Evolutionary conservation across 2,113 vertebrate genomes (phyloP).

Genomic region (Hemiscyllium ocellatum): DNA sequence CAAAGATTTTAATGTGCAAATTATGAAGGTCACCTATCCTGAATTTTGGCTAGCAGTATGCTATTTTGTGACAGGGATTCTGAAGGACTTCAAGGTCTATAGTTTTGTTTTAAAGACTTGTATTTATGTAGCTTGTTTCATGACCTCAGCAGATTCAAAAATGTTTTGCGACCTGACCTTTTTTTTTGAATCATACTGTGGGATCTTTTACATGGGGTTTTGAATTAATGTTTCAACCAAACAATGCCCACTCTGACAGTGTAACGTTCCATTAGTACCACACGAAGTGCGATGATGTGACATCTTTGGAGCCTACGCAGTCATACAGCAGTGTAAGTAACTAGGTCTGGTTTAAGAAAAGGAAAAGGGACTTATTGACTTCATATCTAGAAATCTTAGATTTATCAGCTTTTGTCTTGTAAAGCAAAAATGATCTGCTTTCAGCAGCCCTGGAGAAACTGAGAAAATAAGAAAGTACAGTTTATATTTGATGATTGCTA

Average conservation of each 20-base stretch:
- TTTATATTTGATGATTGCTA: neutral
- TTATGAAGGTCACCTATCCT: neutral
- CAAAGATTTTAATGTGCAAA: neutral
- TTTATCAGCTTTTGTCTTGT: neutral
- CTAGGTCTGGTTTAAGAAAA: neutral
- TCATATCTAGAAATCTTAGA: neutral
- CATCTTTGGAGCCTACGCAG: neutral
- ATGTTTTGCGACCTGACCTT: neutral
- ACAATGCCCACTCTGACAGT: neutral
- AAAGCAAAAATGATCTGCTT: neutral
- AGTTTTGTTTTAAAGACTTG: neutral
- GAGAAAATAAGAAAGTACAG: neutral
- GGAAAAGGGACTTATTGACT: neutral
- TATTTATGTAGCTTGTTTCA: too few relatives aligned
- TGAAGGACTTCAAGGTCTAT: neutral
- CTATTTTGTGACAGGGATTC: neutral
- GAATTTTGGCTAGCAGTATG: neutral
- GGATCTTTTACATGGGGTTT: neutral
- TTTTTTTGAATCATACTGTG: neutral
- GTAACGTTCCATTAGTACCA: neutral
- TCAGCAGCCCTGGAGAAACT: neutral
- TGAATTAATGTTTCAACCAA: neutral
- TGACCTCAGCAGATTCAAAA: neutral
- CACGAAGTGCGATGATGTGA: neutral
- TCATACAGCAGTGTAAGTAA: neutral